phyloP scores from a whole-genome alignment of 2,113 vertebrate species.

The Ancistrus triradiatus region DNA sequence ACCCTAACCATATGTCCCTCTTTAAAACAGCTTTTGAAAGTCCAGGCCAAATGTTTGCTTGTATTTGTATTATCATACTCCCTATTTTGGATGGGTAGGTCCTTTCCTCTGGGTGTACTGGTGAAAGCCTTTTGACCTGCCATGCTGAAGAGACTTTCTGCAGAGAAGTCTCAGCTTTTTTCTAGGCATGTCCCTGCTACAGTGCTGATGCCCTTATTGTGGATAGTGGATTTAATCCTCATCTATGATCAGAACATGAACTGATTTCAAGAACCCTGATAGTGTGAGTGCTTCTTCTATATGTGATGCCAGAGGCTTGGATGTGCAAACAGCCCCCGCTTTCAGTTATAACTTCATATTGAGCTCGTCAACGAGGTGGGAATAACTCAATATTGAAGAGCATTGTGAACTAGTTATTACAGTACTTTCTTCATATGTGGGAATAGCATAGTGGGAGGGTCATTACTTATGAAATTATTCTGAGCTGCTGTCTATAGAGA shows the following conservation, averaged over 20 bases:
- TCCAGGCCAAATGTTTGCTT: no score
- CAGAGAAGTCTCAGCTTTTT: no score
- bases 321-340: constrained; percentile 32
- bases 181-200: not conserved
- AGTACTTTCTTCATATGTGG: constrained; percentile 19
- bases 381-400: constrained; percentile 40
- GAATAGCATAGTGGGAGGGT: constrained; percentile 25
- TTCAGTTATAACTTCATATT: constrained; percentile 35
- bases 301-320: constrained; percentile 29
- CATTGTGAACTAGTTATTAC: constrained; percentile 27
- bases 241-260: constrained; percentile 25
- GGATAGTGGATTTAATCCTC: no score
- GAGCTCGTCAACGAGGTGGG: not conserved
- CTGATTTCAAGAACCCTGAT: constrained; percentile 10
- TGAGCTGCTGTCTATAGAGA: constrained; percentile 8
- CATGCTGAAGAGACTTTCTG: no score
- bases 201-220: not conserved
- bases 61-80: no score
- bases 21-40: no score
- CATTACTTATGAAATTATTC: constrained; percentile 30
- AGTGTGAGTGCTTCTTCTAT: not conserved
- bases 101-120: no score
- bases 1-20: no score
- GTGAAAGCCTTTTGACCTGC: no score
- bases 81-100: no score